Conservation (phyloP, 2,797 vertebrate genomes). For the Fistularia commersonii region DNA sequence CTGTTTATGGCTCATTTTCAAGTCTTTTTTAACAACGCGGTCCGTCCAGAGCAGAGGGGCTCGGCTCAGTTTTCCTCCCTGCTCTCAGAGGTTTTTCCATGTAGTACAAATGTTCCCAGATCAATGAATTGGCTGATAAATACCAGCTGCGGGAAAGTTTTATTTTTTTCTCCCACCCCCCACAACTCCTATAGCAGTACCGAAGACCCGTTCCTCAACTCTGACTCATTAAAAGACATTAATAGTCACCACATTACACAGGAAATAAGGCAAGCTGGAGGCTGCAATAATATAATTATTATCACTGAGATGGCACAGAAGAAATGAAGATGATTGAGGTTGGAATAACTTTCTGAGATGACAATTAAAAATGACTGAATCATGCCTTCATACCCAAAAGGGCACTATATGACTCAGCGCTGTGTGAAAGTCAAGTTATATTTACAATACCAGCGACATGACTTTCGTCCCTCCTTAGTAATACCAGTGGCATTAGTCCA, state of each 20-base stretch:
- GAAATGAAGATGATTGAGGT: slow-evolving; percentile 23
- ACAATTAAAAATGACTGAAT: too few species aligned
- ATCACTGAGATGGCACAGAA: slow-evolving; percentile 42
- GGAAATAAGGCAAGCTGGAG: slow-evolving; percentile 33
- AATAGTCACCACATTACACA: slow-evolving; percentile 39
- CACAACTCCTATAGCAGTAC: slow-evolving; percentile 25
- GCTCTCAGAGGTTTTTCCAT: slow-evolving; percentile 1
- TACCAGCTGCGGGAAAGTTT: slow-evolving; percentile 19
- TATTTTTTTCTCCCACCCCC: slow-evolving; percentile 28
- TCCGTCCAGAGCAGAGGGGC: not conserved
- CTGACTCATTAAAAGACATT: slow-evolving; percentile 56
- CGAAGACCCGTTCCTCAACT: slow-evolving; percentile 49
- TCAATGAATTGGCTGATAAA: slow-evolving; percentile 13
- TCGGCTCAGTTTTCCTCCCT: slow-evolving; percentile 1
- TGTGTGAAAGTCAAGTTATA: slow-evolving; percentile 12
- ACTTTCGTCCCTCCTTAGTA: slow-evolving; percentile 5
- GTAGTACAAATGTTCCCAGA: slow-evolving; percentile 8
- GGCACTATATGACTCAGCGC: not conserved
- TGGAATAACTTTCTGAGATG: slow-evolving; percentile 3
- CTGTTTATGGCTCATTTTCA: too few species aligned
- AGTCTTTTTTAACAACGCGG: too few species aligned
- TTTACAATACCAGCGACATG: slow-evolving; percentile 9
- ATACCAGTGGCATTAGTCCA: slow-evolving; percentile 16
- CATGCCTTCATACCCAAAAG: slow-evolving; percentile 13
- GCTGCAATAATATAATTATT: too few species aligned